Percentiles rank a stretch among this genome's conserved stretches.
Conservation (phyloP, 2,797 vertebrate genomes). For the Muscicapa comitata region DNA sequence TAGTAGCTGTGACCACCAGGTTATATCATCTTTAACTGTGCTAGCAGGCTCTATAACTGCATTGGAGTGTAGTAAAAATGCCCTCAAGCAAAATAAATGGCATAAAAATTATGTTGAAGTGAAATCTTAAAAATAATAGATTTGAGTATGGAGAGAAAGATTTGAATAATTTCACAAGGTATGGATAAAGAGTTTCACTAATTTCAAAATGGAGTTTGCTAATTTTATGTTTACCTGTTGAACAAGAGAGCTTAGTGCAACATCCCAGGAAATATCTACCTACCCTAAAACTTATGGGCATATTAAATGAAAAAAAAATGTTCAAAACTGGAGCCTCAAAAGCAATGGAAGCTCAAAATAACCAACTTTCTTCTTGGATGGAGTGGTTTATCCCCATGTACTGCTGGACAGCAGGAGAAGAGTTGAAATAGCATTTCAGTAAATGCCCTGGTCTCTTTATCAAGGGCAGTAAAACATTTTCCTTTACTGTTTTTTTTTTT, state of each 20-base stretch:
- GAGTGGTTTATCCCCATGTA: accelerated
- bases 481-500: background rate
- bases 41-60: background rate
- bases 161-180: background rate
- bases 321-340: background rate
- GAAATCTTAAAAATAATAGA: background rate
- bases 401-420: background rate
- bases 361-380: background rate
- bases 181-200: background rate
- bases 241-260: background rate
- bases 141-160: background rate
- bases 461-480: background rate
- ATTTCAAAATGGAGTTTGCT: background rate
- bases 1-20: background rate
- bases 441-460: background rate
- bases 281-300: background rate
- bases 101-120: background rate
- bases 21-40: background rate
- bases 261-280: background rate
- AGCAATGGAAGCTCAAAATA: background rate
- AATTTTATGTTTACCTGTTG: background rate
- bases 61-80: background rate
- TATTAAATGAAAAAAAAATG: background rate
- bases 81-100: background rate
- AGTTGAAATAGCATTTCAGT: background rate